Evolutionary conservation across 2,888 invertebrate species (phyloP).

Genomic region (Tetragnatha montana): DNA sequence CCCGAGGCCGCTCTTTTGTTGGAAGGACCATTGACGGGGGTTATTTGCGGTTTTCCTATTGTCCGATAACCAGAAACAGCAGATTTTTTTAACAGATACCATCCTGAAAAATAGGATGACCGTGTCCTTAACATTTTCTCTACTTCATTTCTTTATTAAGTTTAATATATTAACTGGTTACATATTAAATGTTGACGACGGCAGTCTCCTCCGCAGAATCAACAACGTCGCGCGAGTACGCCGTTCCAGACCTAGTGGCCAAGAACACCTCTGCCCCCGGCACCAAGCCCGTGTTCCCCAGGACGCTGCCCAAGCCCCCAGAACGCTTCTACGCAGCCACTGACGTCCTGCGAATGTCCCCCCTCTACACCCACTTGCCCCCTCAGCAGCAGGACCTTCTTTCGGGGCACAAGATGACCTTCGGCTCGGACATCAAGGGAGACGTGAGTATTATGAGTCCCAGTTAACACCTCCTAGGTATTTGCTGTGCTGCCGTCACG

Average conservation of each 20-base stretch:
- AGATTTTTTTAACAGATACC: no score
- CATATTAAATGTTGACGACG: no score
- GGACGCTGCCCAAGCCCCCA: conserved; percentile 72
- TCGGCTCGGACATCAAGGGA: conserved; percentile 88
- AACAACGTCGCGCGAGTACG: conserved; percentile 80
- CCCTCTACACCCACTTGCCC: conserved; percentile 77
- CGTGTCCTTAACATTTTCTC: no score
- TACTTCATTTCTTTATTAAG: no score
- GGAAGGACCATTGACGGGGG: no score
- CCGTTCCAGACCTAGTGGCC: conserved; percentile 83
- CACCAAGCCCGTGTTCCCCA: conserved; percentile 75
- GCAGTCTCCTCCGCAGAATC: conserved; percentile 53
- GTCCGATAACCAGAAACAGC: no score
- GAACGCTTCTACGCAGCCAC: conserved; percentile 85
- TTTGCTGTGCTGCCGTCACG: no score
- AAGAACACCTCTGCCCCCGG: conserved; percentile 62
- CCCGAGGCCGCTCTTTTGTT: no score
- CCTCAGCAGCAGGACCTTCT: conserved; percentile 77
- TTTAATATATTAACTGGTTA: no score
- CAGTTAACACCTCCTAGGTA: no score
- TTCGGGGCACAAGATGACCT: conserved; percentile 80
- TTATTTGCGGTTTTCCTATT: no score
- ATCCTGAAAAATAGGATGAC: no score
- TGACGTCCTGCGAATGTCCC: conserved; percentile 76
- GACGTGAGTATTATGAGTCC: conserved; percentile 80